Base-by-base conservation (phyloP, 2,888 invertebrate species). In the Megalurothrips usitatus region DNA sequence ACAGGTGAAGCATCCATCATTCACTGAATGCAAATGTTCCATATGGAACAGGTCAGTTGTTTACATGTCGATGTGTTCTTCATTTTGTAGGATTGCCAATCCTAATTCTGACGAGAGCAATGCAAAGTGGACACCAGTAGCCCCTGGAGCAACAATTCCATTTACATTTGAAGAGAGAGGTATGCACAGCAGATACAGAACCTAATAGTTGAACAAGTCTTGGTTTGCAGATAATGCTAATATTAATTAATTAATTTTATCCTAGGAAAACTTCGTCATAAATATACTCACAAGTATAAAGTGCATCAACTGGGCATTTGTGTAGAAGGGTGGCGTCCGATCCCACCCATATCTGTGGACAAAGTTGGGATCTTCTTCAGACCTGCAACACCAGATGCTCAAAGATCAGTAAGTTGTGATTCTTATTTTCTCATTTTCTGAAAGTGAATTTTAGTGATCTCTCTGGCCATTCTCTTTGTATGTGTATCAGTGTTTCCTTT, bases 361-460 rank as follows among this genome's bases (percentile, higher is more conserved):
- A 93, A 95, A 87, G 98, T 98, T 34, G 99, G 99, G 2, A 92
- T 95, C 78, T 99, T 94, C 89, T 99, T 98, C 86, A 88, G 96
- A n/a, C 91, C 92, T 83, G 91, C 92, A 0, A 87, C 86, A 52
- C 87, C 89, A 12, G 88, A 88, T 82, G 84, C 86, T 79, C 85
- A 86, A 82, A 84, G 84, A 82, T 84, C 86, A 81, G 86, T 87
- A 84, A 75, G 68, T 75, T 26, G 58, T 58, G 6, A 58, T 12
- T 58, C 19, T 58, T 14, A 58, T 17, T 11, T 6, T 43, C 34
- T 43, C 34, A 43, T 43, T 43, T 43, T 43, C 2, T 43, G 34
- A 43, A 43, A 43, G 34, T 43, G 6, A 43, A 43, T 43, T 43
- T 43, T 43, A 43, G 34, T 43, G 34, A 43, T 4, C 34, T 58